Base-by-base conservation (phyloP, 2,113 vertebrate genomes). In the Plecotus auritus region DNA sequence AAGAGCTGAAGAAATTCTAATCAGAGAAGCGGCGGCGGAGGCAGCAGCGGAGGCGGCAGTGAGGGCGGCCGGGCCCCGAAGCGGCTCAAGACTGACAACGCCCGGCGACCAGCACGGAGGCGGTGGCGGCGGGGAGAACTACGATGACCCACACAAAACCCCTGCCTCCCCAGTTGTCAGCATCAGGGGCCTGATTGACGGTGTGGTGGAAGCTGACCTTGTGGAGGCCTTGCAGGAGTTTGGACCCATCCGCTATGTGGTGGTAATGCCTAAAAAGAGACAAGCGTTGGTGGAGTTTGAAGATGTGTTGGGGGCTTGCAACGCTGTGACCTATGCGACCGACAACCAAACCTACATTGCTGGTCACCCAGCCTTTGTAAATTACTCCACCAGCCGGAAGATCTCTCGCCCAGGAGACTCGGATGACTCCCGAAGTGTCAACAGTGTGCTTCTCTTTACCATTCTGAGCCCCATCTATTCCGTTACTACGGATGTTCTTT, bases 351-450 rank as follows among this genome's bases (percentile, higher is more conserved):
- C 99, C 95, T 99, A 99, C 96, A 99, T 99, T 0, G 99, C 99
- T 0, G 99, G 99, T 1, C 99, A 99, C 59, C 99, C 99, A 0
- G 99, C 99, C 47, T 99, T 99, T 81, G 99, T 99, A 95, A 99
- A 99, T 94, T 99, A 99, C 93, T 99, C 99, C 84, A 99, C 99
- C 51, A 99, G 99, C 97, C 99, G 99, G 98, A 99, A 99, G 97
- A 99, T 99, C 85, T 99, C 99, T 0, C 98, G 99, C 0, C 99
- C 99, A 0, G 99, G 99, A 0, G 99, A 99, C 97, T 98, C 99
- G 0, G 99, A 99, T 9, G 99, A 99, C 87, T 99, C 99, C 0
- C 97, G 99, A 4, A 99, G 99, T 0, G 99, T 99, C 96, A 99
- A 99, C 98, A 99, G 99, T 1, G 99, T 99, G 56, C 98, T 99